Base-by-base conservation (phyloP, 2,797 vertebrate genomes). In the Eospalax fontanierii region DNA sequence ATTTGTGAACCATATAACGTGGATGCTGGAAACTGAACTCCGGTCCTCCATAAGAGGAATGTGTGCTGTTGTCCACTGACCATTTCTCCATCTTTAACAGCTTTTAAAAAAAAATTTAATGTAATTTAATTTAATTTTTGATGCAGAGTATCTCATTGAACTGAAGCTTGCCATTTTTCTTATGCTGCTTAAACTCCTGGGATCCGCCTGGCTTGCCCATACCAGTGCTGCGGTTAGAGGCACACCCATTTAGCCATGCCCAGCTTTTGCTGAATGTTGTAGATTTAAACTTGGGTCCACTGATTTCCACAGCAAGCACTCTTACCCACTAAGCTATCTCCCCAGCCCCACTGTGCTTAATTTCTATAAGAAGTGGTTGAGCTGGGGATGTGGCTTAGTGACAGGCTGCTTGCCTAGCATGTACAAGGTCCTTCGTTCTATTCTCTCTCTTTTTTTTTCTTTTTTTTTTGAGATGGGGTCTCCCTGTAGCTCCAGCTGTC, bases 281-380 rank as follows among this genome's bases (percentile, higher is more conserved):
- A 40, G 19, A 18, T 65, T 43, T 68, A 21, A 26, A 40, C 10
- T 80, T 15, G 40, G 30, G 19, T n/a, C 63, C 3, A 28, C 28
- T 82, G 9, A 12, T 54, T 54, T 54, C 50, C 50, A 9, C 50
- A 54, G 50, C 50, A 54, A 54, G 50, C 50, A 54, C 14, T 7
- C 50, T 54, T 54, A 10, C 50, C 50, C 50, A 54, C 50, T 54
- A 14, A 46, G 50, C 50, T 54, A 54, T 54, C 50, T 54, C 50
- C 50, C 50, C 12, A 54, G 50, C 50, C 50, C 50, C 14, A 74
- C 73, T 18, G 57, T 19, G 7, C n/a, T 66, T 87, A 33, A 87
- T 91, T 92, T 92, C 35, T 86, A 10, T 50, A 59, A 82, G 54
- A 63, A 54, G 14, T 10, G 26, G 21, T 90, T 22, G 35, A 28